Conservation (phyloP, 2,888 invertebrate genomes). For the Pyrrhosoma nymphula region DNA sequence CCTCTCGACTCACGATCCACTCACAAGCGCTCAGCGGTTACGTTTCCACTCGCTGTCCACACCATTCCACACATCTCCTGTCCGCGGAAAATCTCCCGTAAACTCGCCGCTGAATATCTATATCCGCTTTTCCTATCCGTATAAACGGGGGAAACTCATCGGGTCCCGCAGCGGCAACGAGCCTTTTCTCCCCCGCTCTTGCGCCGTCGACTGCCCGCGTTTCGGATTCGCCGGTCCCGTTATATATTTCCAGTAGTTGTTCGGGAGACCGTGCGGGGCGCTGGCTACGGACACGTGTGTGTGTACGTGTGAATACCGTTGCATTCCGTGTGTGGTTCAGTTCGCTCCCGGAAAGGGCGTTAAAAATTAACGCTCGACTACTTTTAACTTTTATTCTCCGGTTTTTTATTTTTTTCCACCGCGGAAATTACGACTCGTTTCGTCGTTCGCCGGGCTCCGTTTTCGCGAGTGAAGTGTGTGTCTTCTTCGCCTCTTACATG, state of each 20-base stretch:
- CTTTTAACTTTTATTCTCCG: too few species aligned
- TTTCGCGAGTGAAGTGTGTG: neutral
- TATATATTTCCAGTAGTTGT: neutral
- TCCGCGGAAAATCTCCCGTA: neutral
- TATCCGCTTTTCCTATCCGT: neutral
- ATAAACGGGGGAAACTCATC: neutral
- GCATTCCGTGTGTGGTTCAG: neutral
- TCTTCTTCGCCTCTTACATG: neutral
- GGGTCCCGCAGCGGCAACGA: neutral
- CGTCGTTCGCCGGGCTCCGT: neutral
- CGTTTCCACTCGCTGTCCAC: neutral
- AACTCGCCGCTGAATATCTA: neutral
- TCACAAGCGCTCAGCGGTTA: neutral
- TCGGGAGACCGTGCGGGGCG: neutral
- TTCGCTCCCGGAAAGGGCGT: neutral
- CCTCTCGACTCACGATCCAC: slow-evolving; percentile 48
- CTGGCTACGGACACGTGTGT: neutral
- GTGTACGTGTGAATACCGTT: neutral
- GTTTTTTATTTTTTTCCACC: neutral
- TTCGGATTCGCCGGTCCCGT: neutral
- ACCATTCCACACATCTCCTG: neutral
- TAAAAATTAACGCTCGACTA: neutral
- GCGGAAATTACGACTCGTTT: neutral
- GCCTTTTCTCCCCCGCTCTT: neutral
- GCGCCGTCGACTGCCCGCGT: neutral